phyloP scores from a whole-genome alignment of 2,888 invertebrate species.

The Drosophila percnosoma region DNA sequence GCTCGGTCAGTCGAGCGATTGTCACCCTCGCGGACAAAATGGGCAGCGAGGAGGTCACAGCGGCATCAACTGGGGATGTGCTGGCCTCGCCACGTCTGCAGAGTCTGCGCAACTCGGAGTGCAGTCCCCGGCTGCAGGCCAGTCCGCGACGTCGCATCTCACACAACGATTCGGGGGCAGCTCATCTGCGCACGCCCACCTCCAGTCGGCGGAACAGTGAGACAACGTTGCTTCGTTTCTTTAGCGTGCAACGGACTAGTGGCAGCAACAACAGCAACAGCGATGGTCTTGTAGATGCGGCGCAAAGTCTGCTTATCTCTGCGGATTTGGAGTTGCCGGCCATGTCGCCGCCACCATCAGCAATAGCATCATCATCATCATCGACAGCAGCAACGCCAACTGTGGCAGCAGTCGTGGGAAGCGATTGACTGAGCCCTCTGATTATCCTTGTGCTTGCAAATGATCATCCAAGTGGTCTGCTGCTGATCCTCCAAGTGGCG shows the following conservation, averaged over 20 bases:
- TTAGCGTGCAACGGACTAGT: conserved; percentile 76
- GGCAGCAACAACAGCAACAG: conserved; percentile 21
- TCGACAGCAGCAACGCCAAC: conserved; percentile 45
- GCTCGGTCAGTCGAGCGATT: conserved; percentile 73
- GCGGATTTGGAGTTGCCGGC: conserved; percentile 11
- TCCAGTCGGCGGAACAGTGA: conserved; percentile 83
- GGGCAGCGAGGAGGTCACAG: conserved; percentile 53
- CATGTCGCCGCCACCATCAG: conserved; percentile 3
- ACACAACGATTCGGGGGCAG: conserved; percentile 57
- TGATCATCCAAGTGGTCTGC: not conserved
- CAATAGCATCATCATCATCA: conserved; percentile 3
- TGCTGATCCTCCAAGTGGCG: not conserved
- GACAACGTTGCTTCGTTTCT: conserved; percentile 84
- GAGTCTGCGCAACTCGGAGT: conserved; percentile 76
- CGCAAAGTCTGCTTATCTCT: not conserved
- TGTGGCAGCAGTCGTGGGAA: conserved; percentile 50
- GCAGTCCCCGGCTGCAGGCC: conserved; percentile 72
- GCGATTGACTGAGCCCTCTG: conserved; percentile 44
- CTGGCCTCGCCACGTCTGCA: conserved; percentile 82
- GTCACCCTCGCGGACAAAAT: conserved; percentile 79
- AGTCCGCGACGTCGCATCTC: conserved; percentile 79
- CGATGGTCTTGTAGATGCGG: conserved; percentile 17
- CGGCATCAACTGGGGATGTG: conserved; percentile 35
- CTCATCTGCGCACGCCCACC: conserved; percentile 81
- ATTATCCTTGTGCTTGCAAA: not conserved